Base-by-base conservation (phyloP, 2,888 invertebrate genomes). In the Exephanes ischioxanthus region DNA sequence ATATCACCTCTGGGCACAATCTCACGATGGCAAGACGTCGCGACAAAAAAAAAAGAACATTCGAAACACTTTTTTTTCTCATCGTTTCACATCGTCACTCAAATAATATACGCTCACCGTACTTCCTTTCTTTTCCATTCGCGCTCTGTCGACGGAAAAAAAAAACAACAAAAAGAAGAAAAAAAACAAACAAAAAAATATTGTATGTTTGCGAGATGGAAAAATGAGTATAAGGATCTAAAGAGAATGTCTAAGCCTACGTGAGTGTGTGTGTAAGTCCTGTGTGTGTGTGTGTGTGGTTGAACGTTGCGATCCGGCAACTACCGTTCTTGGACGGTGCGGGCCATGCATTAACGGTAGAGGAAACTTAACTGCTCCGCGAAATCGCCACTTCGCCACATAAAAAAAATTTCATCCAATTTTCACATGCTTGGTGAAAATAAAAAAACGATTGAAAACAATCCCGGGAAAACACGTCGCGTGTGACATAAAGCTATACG, bases 1-100 rank as follows among this genome's bases (percentile, higher is more conserved):
- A 94, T 94, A 94, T 94, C 94, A 94, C 94, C 93, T 94, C 94
- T 94, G 93, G 45, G 93, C 94, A 94, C 93, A 94, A 94, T 94
- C 94, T 94, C 94, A 94, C 93, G 93, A 93, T 94, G 94, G 94
- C 94, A 94, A 94, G 93, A 94, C 90, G 92, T 94, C 92, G 93
- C 93, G 93, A 91, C 91, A 91, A 90, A 88, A 87, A 90, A 89
- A 76, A 79, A 81, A 80, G 82, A 79, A 85, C 81, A 86, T 86
- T 86, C 84, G 67, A 86, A 81, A 87, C 83, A 87, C 68, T 86
- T 83, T 71, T 81, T 66, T 72, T 58, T 70, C 68, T 79, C 55
- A 37, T 66, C 71, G 48, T 41, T 66, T 82, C 41, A 70, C 76
- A n/a, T 81, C 67, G 72, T 77, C 75, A 80, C 71, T 80, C 51